Percentiles rank a stretch among this genome's conserved stretches.
Evolutionary conservation across 2,113 vertebrate genomes (phyloP).

Genomic region (Delphinus delphis): DNA sequence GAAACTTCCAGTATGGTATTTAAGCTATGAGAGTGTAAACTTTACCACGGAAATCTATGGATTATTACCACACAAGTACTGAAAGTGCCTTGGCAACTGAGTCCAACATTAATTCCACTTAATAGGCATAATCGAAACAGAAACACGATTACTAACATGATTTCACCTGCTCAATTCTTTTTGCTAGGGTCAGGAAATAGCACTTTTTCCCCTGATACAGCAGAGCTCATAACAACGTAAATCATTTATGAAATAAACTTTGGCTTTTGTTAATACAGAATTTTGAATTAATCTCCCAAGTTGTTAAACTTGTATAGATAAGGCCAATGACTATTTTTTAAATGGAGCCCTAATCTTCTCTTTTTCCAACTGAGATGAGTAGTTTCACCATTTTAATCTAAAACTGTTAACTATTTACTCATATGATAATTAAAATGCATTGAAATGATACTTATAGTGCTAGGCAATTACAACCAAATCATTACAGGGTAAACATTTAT

Average conservation of each 20-base stretch:
- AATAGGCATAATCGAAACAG: not conserved
- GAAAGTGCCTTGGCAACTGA: not conserved
- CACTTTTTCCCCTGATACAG: not conserved
- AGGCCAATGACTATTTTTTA: not conserved
- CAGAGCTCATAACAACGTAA: not conserved
- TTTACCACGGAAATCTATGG: not conserved
- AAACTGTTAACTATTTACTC: conserved; percentile 59
- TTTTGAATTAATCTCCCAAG: not conserved
- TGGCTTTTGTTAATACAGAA: not conserved
- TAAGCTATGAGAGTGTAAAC: not conserved
- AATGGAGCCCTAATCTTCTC: conserved; percentile 1
- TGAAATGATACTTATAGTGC: conserved; percentile 28
- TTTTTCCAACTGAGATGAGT: conserved; percentile 36
- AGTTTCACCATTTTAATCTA: conserved; percentile 37
- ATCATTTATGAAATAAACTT: not conserved
- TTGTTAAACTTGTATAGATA: not conserved
- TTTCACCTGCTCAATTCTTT: not conserved
- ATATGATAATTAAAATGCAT: conserved; percentile 47
- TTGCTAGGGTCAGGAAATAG: not conserved
- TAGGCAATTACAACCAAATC: conserved; percentile 56
- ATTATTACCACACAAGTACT: not conserved
- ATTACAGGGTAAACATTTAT: conserved; percentile 58
- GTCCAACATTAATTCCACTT: not conserved
- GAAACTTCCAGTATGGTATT: not conserved
- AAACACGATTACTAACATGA: not conserved